phyloP scores from a whole-genome alignment of 2,113 vertebrate species.

The Otis tarda region DNA sequence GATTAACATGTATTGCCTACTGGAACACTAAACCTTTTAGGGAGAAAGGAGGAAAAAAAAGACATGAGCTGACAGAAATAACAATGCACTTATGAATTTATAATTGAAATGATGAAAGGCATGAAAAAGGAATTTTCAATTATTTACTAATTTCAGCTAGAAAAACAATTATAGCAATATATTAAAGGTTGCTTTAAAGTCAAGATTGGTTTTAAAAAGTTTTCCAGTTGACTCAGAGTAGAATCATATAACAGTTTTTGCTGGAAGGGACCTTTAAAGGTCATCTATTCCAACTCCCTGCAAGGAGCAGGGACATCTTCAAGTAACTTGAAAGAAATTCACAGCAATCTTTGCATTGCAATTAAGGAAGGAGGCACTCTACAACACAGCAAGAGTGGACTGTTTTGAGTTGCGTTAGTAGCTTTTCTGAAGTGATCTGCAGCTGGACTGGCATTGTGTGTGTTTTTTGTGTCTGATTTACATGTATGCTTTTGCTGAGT shows the following conservation, averaged over 20 bases:
- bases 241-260: too few species aligned
- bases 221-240: background rate
- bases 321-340: background rate
- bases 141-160: conserved; percentile 53
- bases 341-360: background rate
- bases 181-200: background rate
- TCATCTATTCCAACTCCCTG: too few species aligned
- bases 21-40: background rate
- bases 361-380: background rate
- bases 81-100: conserved; percentile 37
- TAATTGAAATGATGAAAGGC: conserved; percentile 31
- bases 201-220: background rate
- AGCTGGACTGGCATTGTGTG: background rate
- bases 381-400: background rate
- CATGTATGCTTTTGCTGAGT: background rate
- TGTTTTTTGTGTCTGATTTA: background rate
- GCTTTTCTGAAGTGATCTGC: background rate
- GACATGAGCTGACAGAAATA: conserved; percentile 4
- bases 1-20: conserved; percentile 1
- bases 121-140: conserved; percentile 24
- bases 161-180: conserved; percentile 39
- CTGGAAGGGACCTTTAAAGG: too few species aligned
- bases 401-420: background rate
- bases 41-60: background rate
- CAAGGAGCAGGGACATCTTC: too few species aligned